Conservation (phyloP, 2,888 invertebrate genomes). For the Aphodius sticticus region DNA sequence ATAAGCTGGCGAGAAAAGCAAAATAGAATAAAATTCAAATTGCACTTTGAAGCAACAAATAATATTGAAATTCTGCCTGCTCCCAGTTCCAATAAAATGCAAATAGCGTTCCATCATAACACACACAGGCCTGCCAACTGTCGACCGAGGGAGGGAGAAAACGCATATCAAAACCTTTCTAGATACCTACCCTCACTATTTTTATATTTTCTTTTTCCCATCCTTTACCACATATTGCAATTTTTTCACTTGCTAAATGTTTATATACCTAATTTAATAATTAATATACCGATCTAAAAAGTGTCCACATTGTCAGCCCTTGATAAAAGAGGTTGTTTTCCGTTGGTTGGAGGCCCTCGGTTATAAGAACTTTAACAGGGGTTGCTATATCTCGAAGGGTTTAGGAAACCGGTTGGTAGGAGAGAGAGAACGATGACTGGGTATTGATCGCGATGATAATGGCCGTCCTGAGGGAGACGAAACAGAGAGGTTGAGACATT, state of each 20-base stretch:
- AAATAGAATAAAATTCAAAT: conserved; percentile 50
- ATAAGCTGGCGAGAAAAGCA: conserved; percentile 34
- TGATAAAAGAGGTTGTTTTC: neutral
- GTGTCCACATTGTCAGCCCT: neutral
- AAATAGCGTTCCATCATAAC: conserved; percentile 51
- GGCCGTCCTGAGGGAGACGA: conserved; percentile 37
- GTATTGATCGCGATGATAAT: conserved; percentile 50
- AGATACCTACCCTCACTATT: neutral
- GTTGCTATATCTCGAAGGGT: neutral
- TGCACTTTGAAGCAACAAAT: conserved; percentile 54
- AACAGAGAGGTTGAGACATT: conserved; percentile 6
- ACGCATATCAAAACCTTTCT: neutral
- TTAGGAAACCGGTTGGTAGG: neutral
- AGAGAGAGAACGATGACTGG: conserved; percentile 40
- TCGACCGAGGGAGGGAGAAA: neutral
- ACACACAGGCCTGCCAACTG: conserved; percentile 4
- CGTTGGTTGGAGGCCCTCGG: neutral
- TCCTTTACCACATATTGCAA: neutral
- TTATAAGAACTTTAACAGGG: conserved; percentile 46
- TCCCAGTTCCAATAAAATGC: conserved; percentile 57
- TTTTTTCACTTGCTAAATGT: neutral
- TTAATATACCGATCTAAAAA: no score
- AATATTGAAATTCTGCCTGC: conserved; percentile 56
- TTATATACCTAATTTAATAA: no score
- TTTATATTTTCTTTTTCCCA: neutral